Conservation (phyloP, 2,797 vertebrate genomes). For the Salarias fasciatus region DNA sequence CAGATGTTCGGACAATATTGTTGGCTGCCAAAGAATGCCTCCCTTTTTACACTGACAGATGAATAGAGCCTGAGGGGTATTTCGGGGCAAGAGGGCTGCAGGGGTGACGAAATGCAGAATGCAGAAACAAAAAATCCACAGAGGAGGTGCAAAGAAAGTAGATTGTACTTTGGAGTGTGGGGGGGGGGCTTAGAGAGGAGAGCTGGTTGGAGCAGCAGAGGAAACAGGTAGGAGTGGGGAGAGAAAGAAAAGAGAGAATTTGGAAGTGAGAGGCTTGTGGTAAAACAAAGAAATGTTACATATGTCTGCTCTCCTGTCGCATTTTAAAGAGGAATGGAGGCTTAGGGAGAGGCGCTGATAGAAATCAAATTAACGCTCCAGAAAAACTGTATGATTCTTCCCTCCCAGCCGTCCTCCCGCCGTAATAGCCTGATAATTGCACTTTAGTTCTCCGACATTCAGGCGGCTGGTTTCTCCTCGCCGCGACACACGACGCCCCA, state of each 20-base stretch:
- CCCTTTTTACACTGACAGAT: slow-evolving; percentile 57
- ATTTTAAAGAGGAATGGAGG: slow-evolving; percentile 61
- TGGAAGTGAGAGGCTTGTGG: slow-evolving; percentile 52
- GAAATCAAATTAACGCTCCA: slow-evolving; percentile 86
- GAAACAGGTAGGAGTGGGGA: slow-evolving; percentile 13
- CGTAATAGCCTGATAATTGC: slow-evolving; percentile 89
- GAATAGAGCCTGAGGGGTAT: slow-evolving; percentile 68
- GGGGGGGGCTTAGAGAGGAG: neutral
- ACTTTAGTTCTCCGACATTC: slow-evolving; percentile 86
- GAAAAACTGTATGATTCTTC: slow-evolving; percentile 82
- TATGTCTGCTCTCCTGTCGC: slow-evolving; percentile 61
- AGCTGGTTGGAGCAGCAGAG: neutral
- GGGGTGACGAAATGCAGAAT: slow-evolving; percentile 60
- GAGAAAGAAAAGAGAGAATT: slow-evolving; percentile 22
- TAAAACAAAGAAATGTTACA: slow-evolving; percentile 71
- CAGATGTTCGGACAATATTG: slow-evolving; percentile 47
- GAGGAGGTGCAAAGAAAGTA: slow-evolving; percentile 28
- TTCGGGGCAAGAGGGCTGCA: slow-evolving; percentile 49
- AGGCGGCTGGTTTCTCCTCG: slow-evolving; percentile 77
- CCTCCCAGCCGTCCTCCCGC: slow-evolving; percentile 77
- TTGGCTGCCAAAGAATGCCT: slow-evolving; percentile 62
- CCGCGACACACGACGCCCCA: slow-evolving; percentile 74
- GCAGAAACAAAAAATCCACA: slow-evolving; percentile 44
- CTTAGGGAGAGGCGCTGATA: slow-evolving; percentile 71
- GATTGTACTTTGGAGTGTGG: slow-evolving; percentile 30